Base-by-base conservation (phyloP, 1,140 invertebrate species). In the Metopolophium dirhodum region DNA sequence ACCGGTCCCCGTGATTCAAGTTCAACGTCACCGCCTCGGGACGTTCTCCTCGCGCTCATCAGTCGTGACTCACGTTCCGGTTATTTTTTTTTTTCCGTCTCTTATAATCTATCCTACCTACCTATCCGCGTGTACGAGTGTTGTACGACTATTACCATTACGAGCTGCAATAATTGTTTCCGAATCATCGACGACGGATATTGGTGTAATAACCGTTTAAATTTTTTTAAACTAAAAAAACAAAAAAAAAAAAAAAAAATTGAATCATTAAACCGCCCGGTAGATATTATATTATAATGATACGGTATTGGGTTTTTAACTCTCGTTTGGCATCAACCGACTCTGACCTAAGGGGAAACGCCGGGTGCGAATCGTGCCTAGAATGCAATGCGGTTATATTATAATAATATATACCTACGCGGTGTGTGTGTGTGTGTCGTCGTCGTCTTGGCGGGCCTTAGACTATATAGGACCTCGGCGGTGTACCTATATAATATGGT, bases 31-130 rank as follows among this genome's bases (percentile, higher is more conserved):
- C 49, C 91, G 91, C 49, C 82, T 86, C 49, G 82, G 91, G 35
- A 45, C 77, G 77, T 85, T 92, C 77, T 85, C 22, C 77, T 54
- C 91, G 82, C 87, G 47, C 86, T 61, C 88, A 90, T 37, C 49
- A 45, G 88, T 90, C 89, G 91, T 93, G 91, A 93, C 37, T 93
- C 91, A 93, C 91, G 91, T 93, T 57, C 91, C 82, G 49, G 91
- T 93, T 54, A 57, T 47, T 37, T 37, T 51, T 85, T 51, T 85
- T 45, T 83, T 83, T 83, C 90, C 49, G 26, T 68, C 41, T 77
- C 83, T 26, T 45, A 41, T 45, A 85, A 45, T 83, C 14, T 35
- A 49, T 11, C 14, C 49, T 30, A n/a, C 14, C 61, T 68, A 68
- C 30, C n/a, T 35, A 77, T 35, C n/a, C 22, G 22, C 23, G 22